These are phyloP conservation scores for Agelas oroides DNA, from an alignment of 37 sponge, comb jelly and placozoan species.

Conservation along the genomic window DNA sequence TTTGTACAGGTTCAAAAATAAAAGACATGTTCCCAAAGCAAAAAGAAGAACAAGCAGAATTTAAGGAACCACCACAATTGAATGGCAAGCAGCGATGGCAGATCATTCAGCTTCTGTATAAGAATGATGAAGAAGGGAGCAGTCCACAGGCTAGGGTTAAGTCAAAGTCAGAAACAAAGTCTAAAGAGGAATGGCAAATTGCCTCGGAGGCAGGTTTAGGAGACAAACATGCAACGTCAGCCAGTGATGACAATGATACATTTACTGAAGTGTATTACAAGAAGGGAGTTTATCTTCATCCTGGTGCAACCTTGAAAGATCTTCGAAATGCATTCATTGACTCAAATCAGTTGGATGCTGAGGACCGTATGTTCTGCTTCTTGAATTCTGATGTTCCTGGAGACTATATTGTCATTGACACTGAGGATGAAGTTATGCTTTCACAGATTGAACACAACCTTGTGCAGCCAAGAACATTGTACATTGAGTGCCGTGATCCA, in stretches of 20 bases:
- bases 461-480: slow-evolving; percentile 33
- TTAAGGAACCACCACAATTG: slow-evolving; percentile 60
- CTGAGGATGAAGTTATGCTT: slow-evolving; percentile 40
- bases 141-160: not conserved
- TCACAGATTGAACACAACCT: slow-evolving; percentile 28
- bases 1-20: slow-evolving; percentile 1
- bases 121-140: not conserved
- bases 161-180: not conserved
- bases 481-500: slow-evolving; percentile 44
- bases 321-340: slow-evolving; percentile 70
- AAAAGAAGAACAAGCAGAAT: not conserved
- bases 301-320: slow-evolving; percentile 55
- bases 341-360: slow-evolving; percentile 35
- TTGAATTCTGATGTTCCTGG: slow-evolving; percentile 37
- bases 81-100: slow-evolving; percentile 65
- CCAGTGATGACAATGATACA: not conserved
- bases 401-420: slow-evolving; percentile 40
- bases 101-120: slow-evolving; percentile 27
- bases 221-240: not conserved
- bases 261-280: slow-evolving; percentile 39
- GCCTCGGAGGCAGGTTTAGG: not conserved
- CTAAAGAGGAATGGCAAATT: not conserved
- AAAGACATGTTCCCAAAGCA: slow-evolving; percentile 13
- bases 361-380: slow-evolving; percentile 44
- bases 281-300: slow-evolving; percentile 48